Percentiles rank a stretch among this genome's conserved stretches.
Conservation (phyloP, 2,797 vertebrate species). For the Cryptoprocta ferox region DNA sequence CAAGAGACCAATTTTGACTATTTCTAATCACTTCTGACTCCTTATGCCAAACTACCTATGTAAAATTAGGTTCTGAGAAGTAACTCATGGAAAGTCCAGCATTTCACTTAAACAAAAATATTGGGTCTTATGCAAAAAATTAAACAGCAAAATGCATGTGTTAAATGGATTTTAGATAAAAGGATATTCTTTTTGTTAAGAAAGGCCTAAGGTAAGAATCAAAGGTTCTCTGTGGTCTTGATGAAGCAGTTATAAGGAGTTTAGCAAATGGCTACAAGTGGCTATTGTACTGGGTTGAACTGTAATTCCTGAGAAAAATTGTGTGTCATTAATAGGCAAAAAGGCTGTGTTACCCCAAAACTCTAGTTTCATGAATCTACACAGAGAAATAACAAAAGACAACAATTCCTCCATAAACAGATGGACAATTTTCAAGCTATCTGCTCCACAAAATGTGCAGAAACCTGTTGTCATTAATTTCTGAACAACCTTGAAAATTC, state of each 20-base stretch:
- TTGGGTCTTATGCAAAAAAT: background rate
- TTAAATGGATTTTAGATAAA: background rate
- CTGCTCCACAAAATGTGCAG: background rate
- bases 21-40: background rate
- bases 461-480: background rate
- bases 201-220: background rate
- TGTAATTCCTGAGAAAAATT: constrained; percentile 75
- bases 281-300: constrained; percentile 32
- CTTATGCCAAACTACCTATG: background rate
- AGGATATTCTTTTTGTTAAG: background rate
- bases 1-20: background rate
- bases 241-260: background rate
- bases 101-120: background rate
- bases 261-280: background rate
- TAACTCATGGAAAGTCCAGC: background rate
- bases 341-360: constrained; percentile 79
- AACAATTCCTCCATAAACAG: background rate
- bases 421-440: background rate
- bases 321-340: constrained; percentile 67
- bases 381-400: constrained; percentile 62
- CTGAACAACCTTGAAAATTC: background rate
- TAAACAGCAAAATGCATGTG: background rate
- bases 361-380: constrained; percentile 72
- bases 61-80: constrained; percentile 18
- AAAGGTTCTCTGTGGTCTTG: background rate